Evolutionary conservation across 1,140 invertebrate genomes (phyloP).

Genomic region (Panagrolaimus sp.): DNA sequence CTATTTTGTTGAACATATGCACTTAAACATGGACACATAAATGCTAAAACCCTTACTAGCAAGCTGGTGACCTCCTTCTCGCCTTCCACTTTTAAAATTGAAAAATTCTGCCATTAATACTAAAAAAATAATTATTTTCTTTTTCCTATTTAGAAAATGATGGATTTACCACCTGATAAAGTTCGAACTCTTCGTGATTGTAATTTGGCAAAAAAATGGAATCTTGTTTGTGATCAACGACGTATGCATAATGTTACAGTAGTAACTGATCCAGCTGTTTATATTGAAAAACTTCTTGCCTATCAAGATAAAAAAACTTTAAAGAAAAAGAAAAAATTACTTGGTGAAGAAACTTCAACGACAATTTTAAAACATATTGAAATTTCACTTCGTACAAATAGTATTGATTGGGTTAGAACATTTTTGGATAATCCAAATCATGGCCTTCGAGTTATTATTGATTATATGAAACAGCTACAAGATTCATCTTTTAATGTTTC

Average conservation of each 20-base stretch:
- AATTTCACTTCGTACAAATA: constrained; percentile 94
- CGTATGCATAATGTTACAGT: constrained; percentile 38
- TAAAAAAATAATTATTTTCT: no score
- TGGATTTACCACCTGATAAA: constrained; percentile 98
- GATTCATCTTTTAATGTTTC: constrained; percentile 18
- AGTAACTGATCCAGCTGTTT: constrained; percentile 45
- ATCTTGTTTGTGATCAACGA: constrained; percentile 97
- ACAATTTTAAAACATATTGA: constrained; percentile 94
- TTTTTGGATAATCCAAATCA: constrained; percentile 91
- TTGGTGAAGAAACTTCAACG: constrained; percentile 92
- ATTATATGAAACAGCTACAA: constrained; percentile 67
- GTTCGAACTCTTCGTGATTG: constrained; percentile 91
- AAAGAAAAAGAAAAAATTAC: constrained; percentile 71
- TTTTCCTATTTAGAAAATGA: constrained; percentile 72
- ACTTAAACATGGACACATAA: no score
- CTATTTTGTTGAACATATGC: no score
- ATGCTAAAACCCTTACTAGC: no score
- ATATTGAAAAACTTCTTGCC: constrained; percentile 50
- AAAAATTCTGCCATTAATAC: no score
- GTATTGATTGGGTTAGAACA: constrained; percentile 98
- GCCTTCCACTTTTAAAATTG: no score
- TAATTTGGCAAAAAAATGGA: constrained; percentile 97
- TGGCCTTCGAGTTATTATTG: constrained; percentile 88
- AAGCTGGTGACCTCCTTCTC: no score
- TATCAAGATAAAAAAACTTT: constrained; percentile 49